Percentiles rank a stretch among this genome's conserved stretches.
Evolutionary conservation across 2,113 vertebrate species (phyloP).

Genomic region (Hemichromis elongatus): DNA sequence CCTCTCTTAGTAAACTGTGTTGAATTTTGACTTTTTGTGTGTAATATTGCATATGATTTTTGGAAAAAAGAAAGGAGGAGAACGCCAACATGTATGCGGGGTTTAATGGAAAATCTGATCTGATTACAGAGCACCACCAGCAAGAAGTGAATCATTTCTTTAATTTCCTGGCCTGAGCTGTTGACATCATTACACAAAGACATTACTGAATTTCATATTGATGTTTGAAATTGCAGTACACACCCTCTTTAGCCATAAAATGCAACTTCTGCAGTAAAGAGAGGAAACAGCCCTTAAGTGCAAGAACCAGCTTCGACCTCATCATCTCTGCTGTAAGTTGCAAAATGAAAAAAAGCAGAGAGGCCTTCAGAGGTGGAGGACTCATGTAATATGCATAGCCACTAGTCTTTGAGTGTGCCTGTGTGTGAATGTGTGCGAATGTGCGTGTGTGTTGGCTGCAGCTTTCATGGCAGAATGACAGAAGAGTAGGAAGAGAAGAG

Average conservation of each 20-base stretch:
- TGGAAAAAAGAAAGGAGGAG: background rate
- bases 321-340: slow-evolving; percentile 47
- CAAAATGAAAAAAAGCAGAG: slow-evolving; percentile 51
- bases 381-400: slow-evolving; percentile 70
- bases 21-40: background rate
- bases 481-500: slow-evolving; percentile 9
- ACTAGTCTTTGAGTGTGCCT: slow-evolving; percentile 28
- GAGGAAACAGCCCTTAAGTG: slow-evolving; percentile 37
- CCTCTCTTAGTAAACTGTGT: background rate
- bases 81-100: background rate
- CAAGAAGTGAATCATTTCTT: background rate
- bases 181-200: slow-evolving; percentile 4
- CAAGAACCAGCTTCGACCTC: slow-evolving; percentile 38
- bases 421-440: background rate
- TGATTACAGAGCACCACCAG: background rate
- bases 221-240: background rate
- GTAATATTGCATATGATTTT: background rate
- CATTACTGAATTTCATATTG: background rate
- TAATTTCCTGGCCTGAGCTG: slow-evolving; percentile 5
- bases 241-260: background rate
- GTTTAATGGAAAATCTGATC: background rate
- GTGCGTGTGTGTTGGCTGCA: slow-evolving; percentile 5
- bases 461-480: slow-evolving; percentile 46
- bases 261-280: slow-evolving; percentile 2
- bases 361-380: slow-evolving; percentile 57